Evolutionary conservation across 2,113 vertebrate genomes (phyloP), one percentile per base, ranked within the genome.

Genomic region (Beaufortia kweichowensis): DNA sequence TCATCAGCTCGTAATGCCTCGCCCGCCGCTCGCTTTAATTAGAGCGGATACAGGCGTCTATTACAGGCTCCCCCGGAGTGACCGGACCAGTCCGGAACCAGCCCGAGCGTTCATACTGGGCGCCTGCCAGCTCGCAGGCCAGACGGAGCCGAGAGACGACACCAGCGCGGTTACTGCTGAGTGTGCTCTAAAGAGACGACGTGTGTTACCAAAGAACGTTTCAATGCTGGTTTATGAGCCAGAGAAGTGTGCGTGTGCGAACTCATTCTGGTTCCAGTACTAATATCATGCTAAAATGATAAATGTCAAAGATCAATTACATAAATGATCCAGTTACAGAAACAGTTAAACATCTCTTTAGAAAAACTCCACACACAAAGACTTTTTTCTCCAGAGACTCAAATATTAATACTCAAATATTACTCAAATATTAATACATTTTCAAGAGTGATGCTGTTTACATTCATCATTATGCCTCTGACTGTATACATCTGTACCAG

Each of bases 71-170:
- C 88, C 91, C 90, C 77, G 85, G 70, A 91, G 91, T 91, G 84
- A 91, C 82, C 86, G 84, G 90, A 92, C 90, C 91, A 92, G 92
- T 90, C 86, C 84, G 85, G 84, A 89, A 92, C 90, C 91, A 91
- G 91, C 90, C 87, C 62, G 75, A 46, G 81, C 72, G 79, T 83
- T 86, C 81, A 77, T 33, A 80, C 70, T 67, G 59, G 31, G 28
- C 31, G 19, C 65, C 56, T 57, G 77, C 75, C 70, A 76, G 56
- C 46, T 26, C 43, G 3, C 24, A 17, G n/a, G 33, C 56, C 6
- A 39, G 66, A 66, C 31, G 66, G 75, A 77, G 62, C 41, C 43
- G 59, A 50, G 31, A 69, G 29, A 26, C 69, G 61, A 76, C 75
- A 71, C 23, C 67, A 48, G 53, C 23, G 15, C 60, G 77, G 33